Conservation (phyloP, 2,888 invertebrate species). For the Zygogramma bicolorata region DNA sequence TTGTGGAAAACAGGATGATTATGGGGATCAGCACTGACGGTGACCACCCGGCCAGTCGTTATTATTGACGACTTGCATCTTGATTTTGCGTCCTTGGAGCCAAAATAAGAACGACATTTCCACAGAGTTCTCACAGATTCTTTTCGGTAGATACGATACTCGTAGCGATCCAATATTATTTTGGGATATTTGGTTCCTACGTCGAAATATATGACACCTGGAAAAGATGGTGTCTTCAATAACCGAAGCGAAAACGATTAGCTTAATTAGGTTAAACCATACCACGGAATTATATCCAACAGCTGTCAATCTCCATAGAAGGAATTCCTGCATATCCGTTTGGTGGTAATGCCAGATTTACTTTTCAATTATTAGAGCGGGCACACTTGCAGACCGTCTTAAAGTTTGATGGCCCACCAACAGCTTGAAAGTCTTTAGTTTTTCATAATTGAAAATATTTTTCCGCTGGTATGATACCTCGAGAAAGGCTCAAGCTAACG, state of each 20-base stretch:
- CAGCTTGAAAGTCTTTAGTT: no score
- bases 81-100: constrained; percentile 41
- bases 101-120: constrained; percentile 56
- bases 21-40: constrained; percentile 50
- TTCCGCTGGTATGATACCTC: no score
- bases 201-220: constrained; percentile 54
- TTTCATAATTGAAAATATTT: no score
- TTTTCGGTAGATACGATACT: constrained; percentile 52
- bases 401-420: no score
- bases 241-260: not conserved
- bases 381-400: no score
- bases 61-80: constrained; percentile 54
- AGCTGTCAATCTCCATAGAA: no score
- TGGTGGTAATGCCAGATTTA: no score
- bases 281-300: no score
- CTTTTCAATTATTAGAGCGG: no score
- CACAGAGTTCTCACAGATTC: constrained; percentile 51
- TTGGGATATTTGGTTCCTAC: constrained; percentile 56
- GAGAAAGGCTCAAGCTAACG: no score
- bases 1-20: constrained; percentile 45
- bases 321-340: no score
- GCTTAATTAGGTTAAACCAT: no score
- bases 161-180: constrained; percentile 53
- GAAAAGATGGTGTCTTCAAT: constrained; percentile 25
- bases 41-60: constrained; percentile 52